phyloP scores from a whole-genome alignment of 2,888 invertebrate species.

The Chouioia cunea region DNA sequence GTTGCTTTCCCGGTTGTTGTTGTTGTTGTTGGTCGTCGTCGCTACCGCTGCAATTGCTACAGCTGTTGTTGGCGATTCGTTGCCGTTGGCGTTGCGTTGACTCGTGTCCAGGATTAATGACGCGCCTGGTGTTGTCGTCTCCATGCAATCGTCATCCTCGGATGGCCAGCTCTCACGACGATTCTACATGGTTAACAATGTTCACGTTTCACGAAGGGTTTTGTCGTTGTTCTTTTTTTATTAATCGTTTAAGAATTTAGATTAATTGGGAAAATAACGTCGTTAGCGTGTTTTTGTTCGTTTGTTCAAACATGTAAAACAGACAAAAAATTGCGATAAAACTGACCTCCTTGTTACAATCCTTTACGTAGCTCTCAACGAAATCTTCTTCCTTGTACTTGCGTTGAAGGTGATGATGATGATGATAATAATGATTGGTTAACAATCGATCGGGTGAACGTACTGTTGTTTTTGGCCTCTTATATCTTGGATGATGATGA shows the following conservation, averaged over 20 bases:
- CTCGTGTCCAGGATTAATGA: conserved; percentile 66
- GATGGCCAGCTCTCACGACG: conserved; percentile 65
- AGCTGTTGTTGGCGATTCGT: conserved; percentile 12
- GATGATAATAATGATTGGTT: conserved; percentile 16
- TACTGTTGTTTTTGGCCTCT: too few relatives aligned
- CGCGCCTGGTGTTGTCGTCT: conserved; percentile 56
- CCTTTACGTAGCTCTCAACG: conserved; percentile 61
- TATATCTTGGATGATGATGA: too few relatives aligned
- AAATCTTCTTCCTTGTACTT: conserved; percentile 63
- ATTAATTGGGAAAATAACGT: too few relatives aligned
- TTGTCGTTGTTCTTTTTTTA: too few relatives aligned
- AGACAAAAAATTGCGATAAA: background rate
- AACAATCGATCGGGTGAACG: too few relatives aligned
- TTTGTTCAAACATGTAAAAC: too few relatives aligned
- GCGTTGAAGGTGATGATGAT: conserved; percentile 37
- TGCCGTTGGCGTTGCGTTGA: conserved; percentile 49
- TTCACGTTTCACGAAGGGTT: background rate
- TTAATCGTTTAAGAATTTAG: too few relatives aligned
- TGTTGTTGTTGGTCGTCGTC: conserved; percentile 25
- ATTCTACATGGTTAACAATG: conserved; percentile 60
- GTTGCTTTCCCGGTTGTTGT: conserved; percentile 1
- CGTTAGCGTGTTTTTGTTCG: too few relatives aligned
- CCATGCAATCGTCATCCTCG: conserved; percentile 68
- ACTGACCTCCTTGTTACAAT: conserved; percentile 66
- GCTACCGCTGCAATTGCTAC: conserved; percentile 21